phyloP scores from a whole-genome alignment of 2,888 invertebrate species.

The Lottia gigantea region DNA sequence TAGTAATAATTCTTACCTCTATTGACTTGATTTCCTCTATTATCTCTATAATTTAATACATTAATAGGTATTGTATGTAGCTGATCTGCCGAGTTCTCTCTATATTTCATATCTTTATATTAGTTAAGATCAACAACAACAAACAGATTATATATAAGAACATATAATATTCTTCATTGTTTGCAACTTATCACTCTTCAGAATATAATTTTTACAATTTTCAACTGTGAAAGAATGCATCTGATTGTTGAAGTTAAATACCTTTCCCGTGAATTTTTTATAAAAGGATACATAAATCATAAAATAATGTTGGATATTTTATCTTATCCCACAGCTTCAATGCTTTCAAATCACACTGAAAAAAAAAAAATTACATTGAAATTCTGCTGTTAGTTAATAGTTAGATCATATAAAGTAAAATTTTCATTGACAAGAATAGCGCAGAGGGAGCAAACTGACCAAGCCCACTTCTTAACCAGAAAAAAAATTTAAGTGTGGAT shows the following conservation, averaged over 20 bases:
- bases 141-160: background rate
- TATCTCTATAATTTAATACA: slow-evolving; percentile 70
- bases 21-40: slow-evolving; percentile 67
- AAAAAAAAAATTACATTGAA: slow-evolving; percentile 9
- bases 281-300: slow-evolving; percentile 70
- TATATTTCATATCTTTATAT: slow-evolving; percentile 69
- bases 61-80: slow-evolving; percentile 74
- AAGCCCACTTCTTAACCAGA: no score
- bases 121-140: slow-evolving; percentile 17
- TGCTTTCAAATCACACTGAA: slow-evolving; percentile 60
- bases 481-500: no score
- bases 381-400: no score
- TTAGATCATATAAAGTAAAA: no score
- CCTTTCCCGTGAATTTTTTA: no score
- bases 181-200: no score
- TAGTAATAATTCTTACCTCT: slow-evolving; percentile 65
- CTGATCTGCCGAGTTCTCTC: slow-evolving; percentile 65
- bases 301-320: slow-evolving; percentile 67
- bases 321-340: slow-evolving; percentile 63
- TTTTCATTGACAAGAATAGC: no score
- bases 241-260: no score
- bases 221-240: no score
- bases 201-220: no score
- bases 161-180: no score
- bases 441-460: no score